Base-by-base conservation (phyloP, 2,113 vertebrate species). In the Todiramphus chloris region DNA sequence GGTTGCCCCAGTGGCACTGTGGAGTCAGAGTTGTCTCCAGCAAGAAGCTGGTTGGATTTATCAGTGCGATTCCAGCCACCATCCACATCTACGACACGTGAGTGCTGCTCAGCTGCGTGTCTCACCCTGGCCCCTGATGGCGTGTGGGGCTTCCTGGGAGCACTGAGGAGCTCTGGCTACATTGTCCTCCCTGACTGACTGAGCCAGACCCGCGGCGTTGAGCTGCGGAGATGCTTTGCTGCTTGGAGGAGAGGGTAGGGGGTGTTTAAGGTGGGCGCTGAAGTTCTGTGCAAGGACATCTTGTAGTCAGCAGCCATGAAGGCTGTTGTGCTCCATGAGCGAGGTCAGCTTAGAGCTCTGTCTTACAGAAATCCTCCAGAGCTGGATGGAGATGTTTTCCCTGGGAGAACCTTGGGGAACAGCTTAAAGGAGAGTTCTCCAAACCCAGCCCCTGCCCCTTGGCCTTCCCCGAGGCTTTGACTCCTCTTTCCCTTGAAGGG, bases 1-100 rank as follows among this genome's bases (percentile, higher is more conserved):
- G 99, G 99, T 96, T 99, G 94, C 99, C 98, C 28, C 99, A 99
- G 97, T 99, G 99, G 99, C 99, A 99, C 92, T 99, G 99, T 30
- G 99, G 99, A 8, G 99, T 99, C 91, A 98, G 99, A 56, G 99
- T 99, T 51, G 98, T 99, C 95, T 99, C 99, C 67, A 99, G 99
- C 98, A 99, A 99, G 96, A 99, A 99, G 91, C 98, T 99, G 81
- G 99, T 99, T 41, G 99, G 99, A 35, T 99, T 99, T 94, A 99
- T 99, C 98, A 99, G 99, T 15, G 99, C 99, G 15, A 99, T 99
- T 94, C 99, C 99, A 56, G 99, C 99, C 93, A 98, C 94, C 37
- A 99, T 99, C 93, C 98, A 98, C 89, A 99, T 99, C 98, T 99
- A 99, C 10, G 99, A 99, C 93, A 97, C 97, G 99, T 99, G 97